phyloP scores from a whole-genome alignment of 2,797 vertebrate genomes.

The Poeciliopsis infans region DNA sequence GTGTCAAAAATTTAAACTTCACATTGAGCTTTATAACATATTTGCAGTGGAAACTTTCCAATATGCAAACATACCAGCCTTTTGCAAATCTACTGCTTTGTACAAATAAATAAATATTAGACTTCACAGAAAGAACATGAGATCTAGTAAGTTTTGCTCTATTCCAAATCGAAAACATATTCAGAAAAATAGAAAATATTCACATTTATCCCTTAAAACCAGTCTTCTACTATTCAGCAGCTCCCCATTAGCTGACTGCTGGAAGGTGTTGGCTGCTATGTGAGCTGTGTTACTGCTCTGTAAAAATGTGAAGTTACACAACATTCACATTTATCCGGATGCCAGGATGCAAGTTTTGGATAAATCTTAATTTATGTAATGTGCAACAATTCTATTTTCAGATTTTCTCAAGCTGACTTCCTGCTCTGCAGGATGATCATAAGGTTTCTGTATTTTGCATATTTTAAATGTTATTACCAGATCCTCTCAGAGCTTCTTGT shows the following conservation, averaged over 20 bases:
- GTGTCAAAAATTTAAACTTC: conserved; percentile 35
- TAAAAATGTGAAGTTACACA: neutral
- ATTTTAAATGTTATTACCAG: neutral
- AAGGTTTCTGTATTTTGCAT: neutral
- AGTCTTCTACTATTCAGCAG: neutral
- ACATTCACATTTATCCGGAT: neutral
- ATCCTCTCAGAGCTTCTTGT: neutral
- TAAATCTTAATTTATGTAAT: neutral
- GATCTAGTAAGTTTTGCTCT: neutral
- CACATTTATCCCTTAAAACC: neutral
- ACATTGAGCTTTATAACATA: conserved; percentile 17
- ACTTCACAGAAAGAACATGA: neutral
- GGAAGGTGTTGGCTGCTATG: neutral
- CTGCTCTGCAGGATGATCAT: neutral
- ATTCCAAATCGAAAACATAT: neutral
- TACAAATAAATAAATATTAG: neutral
- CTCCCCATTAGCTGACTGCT: neutral
- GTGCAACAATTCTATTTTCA: neutral
- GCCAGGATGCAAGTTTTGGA: neutral
- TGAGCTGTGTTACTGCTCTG: neutral
- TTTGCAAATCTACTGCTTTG: neutral
- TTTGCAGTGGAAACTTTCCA: conserved; percentile 6
- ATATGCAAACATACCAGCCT: neutral
- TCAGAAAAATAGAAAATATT: neutral
- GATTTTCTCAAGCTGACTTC: neutral